A percentile compares a stretch with the other conserved stretches of the same genome.
Conservation (phyloP, 2,113 vertebrate genomes). For the Syrrhaptes paradoxus region DNA sequence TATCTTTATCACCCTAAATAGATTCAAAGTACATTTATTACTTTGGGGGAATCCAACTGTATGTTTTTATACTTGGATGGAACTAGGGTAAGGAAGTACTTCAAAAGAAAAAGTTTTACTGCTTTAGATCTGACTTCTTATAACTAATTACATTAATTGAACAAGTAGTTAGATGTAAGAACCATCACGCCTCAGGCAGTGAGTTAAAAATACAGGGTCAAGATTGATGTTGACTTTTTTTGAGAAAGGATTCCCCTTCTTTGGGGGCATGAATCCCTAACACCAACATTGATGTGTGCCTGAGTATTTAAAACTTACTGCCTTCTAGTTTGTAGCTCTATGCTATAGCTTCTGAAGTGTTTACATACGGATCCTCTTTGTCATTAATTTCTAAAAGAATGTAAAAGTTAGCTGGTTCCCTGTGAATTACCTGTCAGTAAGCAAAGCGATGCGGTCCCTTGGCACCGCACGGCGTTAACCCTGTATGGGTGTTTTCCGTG, state of each 20-base stretch:
- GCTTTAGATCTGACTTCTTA: neutral
- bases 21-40: conserved; percentile 31
- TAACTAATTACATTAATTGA: neutral
- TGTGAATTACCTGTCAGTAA: neutral
- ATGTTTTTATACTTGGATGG: neutral
- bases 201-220: neutral
- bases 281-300: accelerated
- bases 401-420: neutral
- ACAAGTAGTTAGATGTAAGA: neutral
- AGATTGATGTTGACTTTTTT: neutral
- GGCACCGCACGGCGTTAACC: neutral
- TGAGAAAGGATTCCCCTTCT: neutral
- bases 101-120: neutral
- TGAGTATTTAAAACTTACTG: neutral
- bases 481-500: accelerated
- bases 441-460: neutral
- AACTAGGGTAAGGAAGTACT: neutral
- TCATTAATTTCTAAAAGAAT: neutral
- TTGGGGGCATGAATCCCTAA: neutral
- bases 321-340: neutral
- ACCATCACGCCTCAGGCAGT: neutral
- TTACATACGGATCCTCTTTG: neutral
- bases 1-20: conserved; percentile 16
- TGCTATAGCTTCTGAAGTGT: neutral
- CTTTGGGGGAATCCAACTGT: neutral